Percentiles rank a stretch among this genome's conserved stretches.
phyloP scores from a whole-genome alignment of 2,797 vertebrate species.

The Aselliscus stoliczkanus region DNA sequence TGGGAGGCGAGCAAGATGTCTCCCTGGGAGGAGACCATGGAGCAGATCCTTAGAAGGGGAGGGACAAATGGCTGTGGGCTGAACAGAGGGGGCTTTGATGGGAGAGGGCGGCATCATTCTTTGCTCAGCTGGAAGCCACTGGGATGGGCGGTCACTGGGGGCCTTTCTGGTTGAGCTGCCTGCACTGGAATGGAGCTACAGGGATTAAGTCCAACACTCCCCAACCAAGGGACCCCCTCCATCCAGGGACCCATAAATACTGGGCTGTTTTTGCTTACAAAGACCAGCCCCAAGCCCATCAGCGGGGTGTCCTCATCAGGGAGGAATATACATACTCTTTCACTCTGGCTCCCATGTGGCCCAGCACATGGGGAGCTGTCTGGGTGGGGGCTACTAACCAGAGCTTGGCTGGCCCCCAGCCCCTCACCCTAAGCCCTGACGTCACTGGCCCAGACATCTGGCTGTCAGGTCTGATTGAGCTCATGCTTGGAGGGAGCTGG shows the following conservation, averaged over 20 bases:
- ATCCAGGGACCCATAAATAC: background rate
- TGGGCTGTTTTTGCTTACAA: background rate
- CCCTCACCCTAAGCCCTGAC: constrained; percentile 43
- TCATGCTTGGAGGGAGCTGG: constrained; percentile 33
- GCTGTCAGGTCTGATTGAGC: constrained; percentile 62
- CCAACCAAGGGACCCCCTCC: background rate
- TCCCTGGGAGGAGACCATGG: background rate
- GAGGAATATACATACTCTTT: constrained; percentile 13
- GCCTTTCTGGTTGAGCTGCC: background rate
- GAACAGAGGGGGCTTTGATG: background rate
- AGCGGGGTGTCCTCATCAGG: background rate
- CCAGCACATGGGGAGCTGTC: constrained; percentile 34
- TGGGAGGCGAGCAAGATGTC: background rate
- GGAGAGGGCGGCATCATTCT: background rate
- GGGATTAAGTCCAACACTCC: background rate
- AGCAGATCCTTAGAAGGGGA: background rate
- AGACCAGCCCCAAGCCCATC: background rate
- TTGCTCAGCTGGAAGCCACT: background rate
- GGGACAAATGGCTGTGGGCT: background rate
- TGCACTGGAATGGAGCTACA: background rate
- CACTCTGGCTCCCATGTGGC: constrained; percentile 35
- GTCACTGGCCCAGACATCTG: constrained; percentile 61
- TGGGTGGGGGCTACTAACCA: constrained; percentile 53
- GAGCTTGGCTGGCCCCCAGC: constrained; percentile 58
- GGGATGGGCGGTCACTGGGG: background rate